A percentile compares a stretch with the other conserved stretches of the same genome.
Conservation (phyloP, 2,113 vertebrate species). For the Malurus cyaneus region DNA sequence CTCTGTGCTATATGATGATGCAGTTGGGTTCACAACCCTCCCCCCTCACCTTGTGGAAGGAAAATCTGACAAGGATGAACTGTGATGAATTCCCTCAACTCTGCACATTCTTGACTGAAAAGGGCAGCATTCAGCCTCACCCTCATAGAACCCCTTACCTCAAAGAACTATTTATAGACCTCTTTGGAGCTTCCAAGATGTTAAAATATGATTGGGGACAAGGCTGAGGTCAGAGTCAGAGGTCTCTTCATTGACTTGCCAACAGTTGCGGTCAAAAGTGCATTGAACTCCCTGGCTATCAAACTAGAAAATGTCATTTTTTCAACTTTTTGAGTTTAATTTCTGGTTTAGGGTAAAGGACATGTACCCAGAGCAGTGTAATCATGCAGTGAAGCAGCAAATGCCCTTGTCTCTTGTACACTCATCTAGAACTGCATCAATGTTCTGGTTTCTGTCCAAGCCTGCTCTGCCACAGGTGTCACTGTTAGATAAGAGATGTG, state of each 20-base stretch:
- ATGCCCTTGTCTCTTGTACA: background rate
- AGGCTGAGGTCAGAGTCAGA: background rate
- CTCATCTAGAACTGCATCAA: background rate
- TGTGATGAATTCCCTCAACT: background rate
- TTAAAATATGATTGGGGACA: background rate
- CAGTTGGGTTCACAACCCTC: background rate
- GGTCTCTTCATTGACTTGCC: background rate
- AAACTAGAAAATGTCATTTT: slow-evolving; percentile 15
- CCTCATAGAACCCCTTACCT: background rate
- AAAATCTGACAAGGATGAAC: slow-evolving; percentile 1
- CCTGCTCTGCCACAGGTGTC: background rate
- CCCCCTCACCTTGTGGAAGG: background rate
- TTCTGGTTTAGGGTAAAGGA: background rate
- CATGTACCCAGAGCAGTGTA: fast-evolving
- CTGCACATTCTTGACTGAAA: background rate
- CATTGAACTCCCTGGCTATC: background rate
- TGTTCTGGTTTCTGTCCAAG: background rate
- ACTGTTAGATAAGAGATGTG: background rate
- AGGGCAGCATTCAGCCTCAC: background rate
- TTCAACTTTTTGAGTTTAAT: background rate
- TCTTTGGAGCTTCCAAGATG: background rate
- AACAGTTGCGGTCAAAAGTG: background rate
- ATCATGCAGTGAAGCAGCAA: background rate
- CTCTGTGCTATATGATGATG: background rate
- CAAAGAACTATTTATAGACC: background rate